Conservation (phyloP, 2,113 vertebrate species). For the Callipepla squamata region DNA sequence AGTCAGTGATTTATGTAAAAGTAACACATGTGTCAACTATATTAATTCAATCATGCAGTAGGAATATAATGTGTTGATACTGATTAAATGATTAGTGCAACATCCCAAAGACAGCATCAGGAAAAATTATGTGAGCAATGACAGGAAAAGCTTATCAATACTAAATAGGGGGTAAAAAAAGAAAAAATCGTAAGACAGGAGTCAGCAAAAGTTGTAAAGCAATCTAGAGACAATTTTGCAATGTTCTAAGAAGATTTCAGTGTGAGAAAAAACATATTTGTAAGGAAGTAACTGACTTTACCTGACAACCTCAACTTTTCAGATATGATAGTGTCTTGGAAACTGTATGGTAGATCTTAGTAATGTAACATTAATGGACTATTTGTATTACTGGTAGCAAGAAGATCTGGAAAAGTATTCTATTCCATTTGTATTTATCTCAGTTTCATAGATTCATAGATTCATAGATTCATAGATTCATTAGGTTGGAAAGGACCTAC, state of each 20-base stretch:
- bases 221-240: background rate
- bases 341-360: background rate
- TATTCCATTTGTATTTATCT: background rate
- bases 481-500: too few relatives aligned
- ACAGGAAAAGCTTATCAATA: constrained; percentile 44
- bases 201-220: background rate
- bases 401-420: background rate
- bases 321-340: too few relatives aligned
- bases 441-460: too few relatives aligned
- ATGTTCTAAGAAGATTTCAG: background rate
- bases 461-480: too few relatives aligned
- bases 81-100: constrained; percentile 63
- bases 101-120: constrained; percentile 13
- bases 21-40: constrained; percentile 9
- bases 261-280: background rate
- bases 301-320: too few relatives aligned
- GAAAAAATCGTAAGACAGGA: background rate
- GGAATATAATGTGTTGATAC: constrained; percentile 29
- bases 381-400: background rate
- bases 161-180: background rate
- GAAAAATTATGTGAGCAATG: constrained; percentile 54
- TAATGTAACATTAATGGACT: background rate
- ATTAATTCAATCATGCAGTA: constrained; percentile 51
- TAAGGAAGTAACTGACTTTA: background rate
- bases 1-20: constrained; percentile 42